Conservation (phyloP, 1,140 invertebrate genomes). For the Apolygus lucorum region DNA sequence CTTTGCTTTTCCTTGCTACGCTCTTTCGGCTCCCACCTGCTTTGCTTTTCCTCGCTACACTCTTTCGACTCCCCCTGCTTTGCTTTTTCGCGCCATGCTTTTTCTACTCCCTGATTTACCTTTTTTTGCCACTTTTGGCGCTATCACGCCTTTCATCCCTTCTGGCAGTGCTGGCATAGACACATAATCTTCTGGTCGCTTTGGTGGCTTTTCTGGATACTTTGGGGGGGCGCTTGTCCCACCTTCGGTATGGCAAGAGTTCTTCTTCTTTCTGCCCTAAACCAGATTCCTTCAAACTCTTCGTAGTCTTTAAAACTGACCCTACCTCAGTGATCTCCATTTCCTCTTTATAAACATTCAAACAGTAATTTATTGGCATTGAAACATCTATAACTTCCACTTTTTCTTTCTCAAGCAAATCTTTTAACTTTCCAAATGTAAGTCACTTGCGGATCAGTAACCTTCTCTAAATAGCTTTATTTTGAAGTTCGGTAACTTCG, state of each 20-base stretch:
- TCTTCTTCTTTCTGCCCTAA: slow-evolving; percentile 14
- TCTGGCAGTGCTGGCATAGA: too few species aligned
- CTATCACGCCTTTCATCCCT: too few species aligned
- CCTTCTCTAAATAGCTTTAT: slow-evolving; percentile 44
- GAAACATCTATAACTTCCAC: slow-evolving; percentile 46
- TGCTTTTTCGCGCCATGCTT: neutral
- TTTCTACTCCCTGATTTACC: neutral
- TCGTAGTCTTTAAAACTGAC: slow-evolving; percentile 38
- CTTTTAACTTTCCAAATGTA: slow-evolving; percentile 31
- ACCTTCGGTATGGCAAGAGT: neutral
- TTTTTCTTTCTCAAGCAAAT: slow-evolving; percentile 40
- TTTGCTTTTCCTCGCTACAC: too few species aligned
- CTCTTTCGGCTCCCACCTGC: too few species aligned
- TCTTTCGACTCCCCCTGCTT: neutral
- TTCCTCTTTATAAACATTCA: slow-evolving; percentile 35
- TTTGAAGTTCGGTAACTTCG: slow-evolving; percentile 39
- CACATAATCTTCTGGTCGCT: too few species aligned
- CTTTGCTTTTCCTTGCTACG: too few species aligned
- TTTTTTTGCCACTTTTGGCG: neutral
- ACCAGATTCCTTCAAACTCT: neutral
- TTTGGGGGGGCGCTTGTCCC: slow-evolving; percentile 9
- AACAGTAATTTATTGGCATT: slow-evolving; percentile 47
- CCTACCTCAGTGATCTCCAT: slow-evolving; percentile 18
- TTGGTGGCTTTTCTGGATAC: neutral
- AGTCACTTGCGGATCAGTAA: slow-evolving; percentile 37